Evolutionary conservation across 2,113 vertebrate genomes (phyloP).

Genomic region (Coregonus clupeaformis): DNA sequence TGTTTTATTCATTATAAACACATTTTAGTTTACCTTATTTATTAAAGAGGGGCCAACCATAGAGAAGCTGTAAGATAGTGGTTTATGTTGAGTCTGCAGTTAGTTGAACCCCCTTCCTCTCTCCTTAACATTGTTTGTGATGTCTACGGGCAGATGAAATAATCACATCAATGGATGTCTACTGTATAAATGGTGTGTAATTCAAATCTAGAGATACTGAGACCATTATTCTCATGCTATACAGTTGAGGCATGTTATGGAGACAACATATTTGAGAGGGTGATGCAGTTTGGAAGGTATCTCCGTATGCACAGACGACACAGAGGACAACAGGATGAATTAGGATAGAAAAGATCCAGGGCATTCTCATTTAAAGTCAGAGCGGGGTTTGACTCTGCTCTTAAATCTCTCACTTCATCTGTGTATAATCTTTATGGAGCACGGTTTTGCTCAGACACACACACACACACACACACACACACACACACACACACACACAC

Average conservation of each 20-base stretch:
- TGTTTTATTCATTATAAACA: too few species aligned
- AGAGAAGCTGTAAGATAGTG: too few species aligned
- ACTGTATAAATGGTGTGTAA: slow-evolving; percentile 40
- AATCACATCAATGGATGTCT: slow-evolving; percentile 24
- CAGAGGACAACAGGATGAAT: slow-evolving; percentile 55
- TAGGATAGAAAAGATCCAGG: slow-evolving; percentile 40
- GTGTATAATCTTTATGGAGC: slow-evolving; percentile 12
- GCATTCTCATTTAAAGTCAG: slow-evolving; percentile 45
- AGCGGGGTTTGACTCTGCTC: slow-evolving; percentile 25
- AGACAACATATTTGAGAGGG: slow-evolving; percentile 27
- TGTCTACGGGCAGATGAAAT: slow-evolving; percentile 40
- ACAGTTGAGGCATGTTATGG: slow-evolving; percentile 24
- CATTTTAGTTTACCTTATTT: too few species aligned
- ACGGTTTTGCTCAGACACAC: background rate
- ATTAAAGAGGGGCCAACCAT: too few species aligned
- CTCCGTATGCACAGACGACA: slow-evolving; percentile 45
- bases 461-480: background rate
- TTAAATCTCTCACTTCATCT: slow-evolving; percentile 33
- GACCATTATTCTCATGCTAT: slow-evolving; percentile 29
- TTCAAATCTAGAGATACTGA: slow-evolving; percentile 51
- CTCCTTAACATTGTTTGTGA: background rate
- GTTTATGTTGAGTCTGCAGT: too few species aligned
- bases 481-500: slow-evolving; percentile 1
- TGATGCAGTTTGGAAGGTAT: slow-evolving; percentile 61
- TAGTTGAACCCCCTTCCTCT: too few species aligned